phyloP scores from a whole-genome alignment of 2,888 invertebrate species.

The Diabrotica balteata region DNA sequence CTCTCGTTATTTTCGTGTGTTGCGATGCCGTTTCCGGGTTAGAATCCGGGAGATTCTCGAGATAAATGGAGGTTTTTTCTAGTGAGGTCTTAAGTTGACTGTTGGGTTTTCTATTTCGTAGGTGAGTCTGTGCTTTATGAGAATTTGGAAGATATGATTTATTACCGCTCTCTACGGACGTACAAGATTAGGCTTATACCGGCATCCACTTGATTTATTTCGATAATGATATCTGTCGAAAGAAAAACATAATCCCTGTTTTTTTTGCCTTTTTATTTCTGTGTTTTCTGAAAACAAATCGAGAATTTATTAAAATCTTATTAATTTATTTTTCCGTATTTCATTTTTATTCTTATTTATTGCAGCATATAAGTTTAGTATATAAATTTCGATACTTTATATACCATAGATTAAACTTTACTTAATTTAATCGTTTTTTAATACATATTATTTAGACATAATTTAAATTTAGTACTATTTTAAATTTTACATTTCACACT shows the following conservation, averaged over 20 bases:
- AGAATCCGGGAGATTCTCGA: slow-evolving; percentile 1
- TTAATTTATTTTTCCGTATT: no score
- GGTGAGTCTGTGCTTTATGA: slow-evolving; percentile 4
- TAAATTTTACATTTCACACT: no score
- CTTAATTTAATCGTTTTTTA: no score
- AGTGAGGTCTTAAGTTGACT: slow-evolving; percentile 3
- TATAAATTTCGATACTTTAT: no score
- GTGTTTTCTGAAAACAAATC: not conserved
- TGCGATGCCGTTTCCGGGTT: no score
- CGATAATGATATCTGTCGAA: slow-evolving; percentile 13
- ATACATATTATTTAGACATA: no score
- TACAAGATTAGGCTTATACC: slow-evolving; percentile 16
- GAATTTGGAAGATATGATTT: slow-evolving; percentile 25
- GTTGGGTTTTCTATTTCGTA: slow-evolving; percentile 6
- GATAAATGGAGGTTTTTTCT: slow-evolving; percentile 10
- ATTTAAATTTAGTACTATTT: no score
- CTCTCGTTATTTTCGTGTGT: no score
- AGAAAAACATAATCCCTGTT: not conserved
- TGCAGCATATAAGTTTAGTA: no score
- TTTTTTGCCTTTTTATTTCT: not conserved
- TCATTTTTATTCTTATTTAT: no score
- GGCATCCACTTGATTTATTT: slow-evolving; percentile 25
- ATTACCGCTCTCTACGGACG: slow-evolving; percentile 16
- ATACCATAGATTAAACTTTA: no score
- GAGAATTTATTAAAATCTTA: no score